These are phyloP conservation scores for Temnopleurus reevesii DNA, from an alignment of 53 echinoderm and acorn worm species.

Conservation along the genomic window DNA sequence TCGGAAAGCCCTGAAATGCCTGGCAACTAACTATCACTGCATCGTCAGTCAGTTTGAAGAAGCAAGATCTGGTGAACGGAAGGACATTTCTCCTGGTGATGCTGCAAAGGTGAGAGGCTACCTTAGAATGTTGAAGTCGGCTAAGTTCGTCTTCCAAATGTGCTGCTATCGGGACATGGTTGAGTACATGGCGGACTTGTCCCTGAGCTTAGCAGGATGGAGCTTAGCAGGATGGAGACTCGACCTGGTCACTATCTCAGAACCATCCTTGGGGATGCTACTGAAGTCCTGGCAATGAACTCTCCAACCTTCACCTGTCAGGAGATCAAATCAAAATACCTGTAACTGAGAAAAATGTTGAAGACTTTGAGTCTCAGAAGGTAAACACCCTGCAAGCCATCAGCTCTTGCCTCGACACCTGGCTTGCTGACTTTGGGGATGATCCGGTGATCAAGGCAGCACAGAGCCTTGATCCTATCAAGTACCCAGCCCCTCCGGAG, in stretches of 20 bases:
- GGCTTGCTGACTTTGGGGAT: not conserved
- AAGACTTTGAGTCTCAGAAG: not conserved
- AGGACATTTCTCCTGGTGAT: constrained; percentile 24
- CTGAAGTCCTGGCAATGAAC: no score
- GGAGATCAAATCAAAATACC: not conserved
- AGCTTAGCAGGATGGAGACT: no score
- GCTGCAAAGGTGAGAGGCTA: constrained; percentile 68
- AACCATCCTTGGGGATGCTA: no score
- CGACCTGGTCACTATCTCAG: no score
- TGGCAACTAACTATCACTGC: not conserved
- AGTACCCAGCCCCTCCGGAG: not conserved
- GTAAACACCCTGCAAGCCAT: not conserved
- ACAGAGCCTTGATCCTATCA: not conserved
- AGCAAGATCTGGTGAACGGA: not conserved
- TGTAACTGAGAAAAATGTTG: not conserved
- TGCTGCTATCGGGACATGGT: constrained; percentile 64
- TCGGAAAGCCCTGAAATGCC: not conserved
- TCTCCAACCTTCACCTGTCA: not conserved
- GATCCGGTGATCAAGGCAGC: not conserved
- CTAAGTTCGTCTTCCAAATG: constrained; percentile 62
- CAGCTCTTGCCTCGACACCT: not conserved
- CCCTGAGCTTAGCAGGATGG: constrained; percentile 55
- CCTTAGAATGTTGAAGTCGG: constrained; percentile 50
- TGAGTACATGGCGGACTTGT: constrained; percentile 58
- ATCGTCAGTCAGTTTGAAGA: not conserved